Base-by-base conservation (phyloP, 1,140 invertebrate species). In the Sminthurides bifidus region DNA sequence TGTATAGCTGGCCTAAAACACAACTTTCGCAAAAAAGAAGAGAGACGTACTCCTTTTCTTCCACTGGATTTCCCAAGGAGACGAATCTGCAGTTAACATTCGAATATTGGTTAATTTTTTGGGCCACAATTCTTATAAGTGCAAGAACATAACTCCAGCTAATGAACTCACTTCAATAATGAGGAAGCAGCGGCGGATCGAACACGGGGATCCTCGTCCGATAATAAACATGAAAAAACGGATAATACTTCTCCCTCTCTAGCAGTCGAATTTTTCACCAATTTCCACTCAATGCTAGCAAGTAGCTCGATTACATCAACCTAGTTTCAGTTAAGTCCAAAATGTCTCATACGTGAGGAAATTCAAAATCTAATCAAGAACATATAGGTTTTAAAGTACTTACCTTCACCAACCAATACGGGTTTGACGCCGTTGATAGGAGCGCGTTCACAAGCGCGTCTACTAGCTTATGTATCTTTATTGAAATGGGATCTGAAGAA, bases 361-460 rank as follows among this genome's bases (percentile, higher is more conserved):
- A 60, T 59, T 70, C 72, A 53, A 70, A 29, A 49, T 33, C 17
- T 29, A 31, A 15, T 12, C 19, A n/a, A 49, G 29, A 49, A 14
- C 24, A n/a, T 10, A 10, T 24, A 12, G 23, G 12, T 27, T 24
- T 12, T 10, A 17, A 52, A 1, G 40, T 23, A 3, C 19, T 77
- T 57, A 89, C 82, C 74, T 87, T 88, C 23, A 90, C 82, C 14
- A 93, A 74, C 83, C 88, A 92, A 71, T 92, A 92, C 0, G 81
- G 76, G 72, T 89, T 88, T 37, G 76, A 73, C 40, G 79, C 77
- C 1, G 88, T 71, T 21, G 70, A 67, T 5, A 82, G 74, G 5
- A 91, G 70, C 38, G 73, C 69, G 43, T 80, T 74, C 24, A 92
- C n/a, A n/a, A n/a, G n/a, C n/a, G n/a, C n/a, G n/a, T n/a, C n/a